These are phyloP conservation scores for Protonemura montana DNA, from an alignment of 2,888 invertebrate genomes.

Conservation along the genomic window DNA sequence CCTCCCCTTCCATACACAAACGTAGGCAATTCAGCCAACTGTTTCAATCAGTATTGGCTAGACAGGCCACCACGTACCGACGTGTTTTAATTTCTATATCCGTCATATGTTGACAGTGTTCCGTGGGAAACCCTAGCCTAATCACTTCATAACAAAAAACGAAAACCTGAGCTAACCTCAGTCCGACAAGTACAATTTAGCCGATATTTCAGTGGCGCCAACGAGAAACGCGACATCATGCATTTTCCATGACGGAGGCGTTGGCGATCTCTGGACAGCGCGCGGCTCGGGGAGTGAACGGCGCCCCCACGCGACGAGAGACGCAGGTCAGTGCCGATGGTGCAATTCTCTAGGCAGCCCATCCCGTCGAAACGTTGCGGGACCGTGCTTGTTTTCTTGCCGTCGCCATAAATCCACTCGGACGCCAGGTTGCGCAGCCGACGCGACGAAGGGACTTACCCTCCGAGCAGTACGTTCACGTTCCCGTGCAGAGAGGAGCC, in stretches of 20 bases:
- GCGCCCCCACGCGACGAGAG: not conserved
- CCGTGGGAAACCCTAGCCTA: too few relatives aligned
- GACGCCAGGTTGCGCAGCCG: not conserved
- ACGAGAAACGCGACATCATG: not conserved
- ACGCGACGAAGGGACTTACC: slow-evolving; percentile 64
- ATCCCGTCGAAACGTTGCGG: too few relatives aligned
- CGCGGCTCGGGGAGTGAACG: not conserved
- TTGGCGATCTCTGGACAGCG: not conserved
- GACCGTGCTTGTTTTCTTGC: not conserved
- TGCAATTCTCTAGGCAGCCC: not conserved
- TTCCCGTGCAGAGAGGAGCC: slow-evolving; percentile 63
- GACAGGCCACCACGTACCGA: not conserved
- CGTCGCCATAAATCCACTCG: not conserved
- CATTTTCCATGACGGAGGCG: not conserved
- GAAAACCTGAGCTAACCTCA: not conserved
- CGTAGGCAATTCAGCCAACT: not conserved
- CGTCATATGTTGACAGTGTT: too few relatives aligned
- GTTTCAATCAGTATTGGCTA: not conserved
- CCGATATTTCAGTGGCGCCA: not conserved
- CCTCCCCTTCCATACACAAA: not conserved
- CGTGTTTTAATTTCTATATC: too few relatives aligned
- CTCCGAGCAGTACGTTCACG: slow-evolving; percentile 79
- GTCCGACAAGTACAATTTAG: not conserved
- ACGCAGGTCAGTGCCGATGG: not conserved
- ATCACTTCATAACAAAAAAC: not conserved